Evolutionary conservation across 2,113 vertebrate genomes (phyloP), one percentile per base, ranked within the genome.

Genomic region (Dissostichus mawsoni): DNA sequence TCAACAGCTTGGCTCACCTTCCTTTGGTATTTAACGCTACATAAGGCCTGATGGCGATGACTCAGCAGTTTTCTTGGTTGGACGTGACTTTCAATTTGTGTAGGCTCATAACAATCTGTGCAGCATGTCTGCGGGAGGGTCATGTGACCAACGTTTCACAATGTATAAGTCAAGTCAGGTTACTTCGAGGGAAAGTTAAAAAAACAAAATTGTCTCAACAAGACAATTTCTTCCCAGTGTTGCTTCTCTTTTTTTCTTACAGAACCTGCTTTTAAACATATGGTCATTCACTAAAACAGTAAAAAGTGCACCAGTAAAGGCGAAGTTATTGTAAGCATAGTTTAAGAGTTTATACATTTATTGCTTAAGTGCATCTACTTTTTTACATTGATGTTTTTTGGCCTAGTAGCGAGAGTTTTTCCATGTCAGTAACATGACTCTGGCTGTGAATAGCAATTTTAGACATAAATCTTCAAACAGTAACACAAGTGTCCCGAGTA

Each of bases 1-100:
- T 29, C 29, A 29, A 29, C 29, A 29, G 29, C 29, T 29, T 29
- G 29, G 29, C 29, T 25, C 13, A 62, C 17, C 74, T 81, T 71
- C 20, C 64, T 45, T 58, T 63, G 67, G 36, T 69, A 67, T 74
- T 83, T 78, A 58, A 68, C 45, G 53, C 88, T 85, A 81, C 44
- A 67, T 82, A 89, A 85, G 87, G 5, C 23, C 72, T 14, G 23
- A 70, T 82, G 58, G 75, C 82, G 80, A 9, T 25, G 69, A 80
- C 73, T 78, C 80, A 87, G 25, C 25, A 25, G 25, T 25, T 25
- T 25, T 25, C 25, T 25, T 25, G 25, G 25, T 2, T 25, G 25
- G 25, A 25, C 2, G 75, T 1, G 57, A 70, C 52, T 62, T 71
- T 25, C 55, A 33, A 47, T 53, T 84, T 50, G 69, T 87, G 61